These are phyloP conservation scores for Andrena praecox DNA, from an alignment of 2,888 invertebrate species.

Conservation along the genomic window DNA sequence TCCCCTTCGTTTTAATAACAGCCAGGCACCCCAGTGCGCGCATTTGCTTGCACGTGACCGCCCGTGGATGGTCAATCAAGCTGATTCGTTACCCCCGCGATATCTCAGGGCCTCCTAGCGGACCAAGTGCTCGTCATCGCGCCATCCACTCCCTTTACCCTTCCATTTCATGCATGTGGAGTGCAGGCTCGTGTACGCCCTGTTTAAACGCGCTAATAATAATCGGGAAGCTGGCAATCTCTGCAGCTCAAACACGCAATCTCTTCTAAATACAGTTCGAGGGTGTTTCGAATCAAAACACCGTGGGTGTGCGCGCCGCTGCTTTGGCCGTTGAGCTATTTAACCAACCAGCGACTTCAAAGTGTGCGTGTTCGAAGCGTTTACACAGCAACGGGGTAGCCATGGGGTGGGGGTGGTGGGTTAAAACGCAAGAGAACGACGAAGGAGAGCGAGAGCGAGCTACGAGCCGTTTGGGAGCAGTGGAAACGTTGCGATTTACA, in stretches of 20 bases:
- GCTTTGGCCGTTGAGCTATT: constrained; percentile 74
- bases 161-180: constrained; percentile 41
- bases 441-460: constrained; percentile 45
- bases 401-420: not conserved
- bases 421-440: constrained; percentile 24
- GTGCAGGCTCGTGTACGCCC: constrained; percentile 12
- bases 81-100: not conserved
- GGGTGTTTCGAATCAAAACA: constrained; percentile 81
- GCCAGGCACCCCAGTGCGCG: not conserved
- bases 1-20: constrained; percentile 6
- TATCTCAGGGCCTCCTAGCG: constrained; percentile 31
- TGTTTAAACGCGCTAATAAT: constrained; percentile 64
- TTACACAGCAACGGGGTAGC: constrained; percentile 56
- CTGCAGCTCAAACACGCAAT: constrained; percentile 75
- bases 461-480: constrained; percentile 50
- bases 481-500: constrained; percentile 56
- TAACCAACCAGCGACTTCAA: constrained; percentile 78
- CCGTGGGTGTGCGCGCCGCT: constrained; percentile 62
- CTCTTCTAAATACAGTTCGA: constrained; percentile 78
- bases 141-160: constrained; percentile 53
- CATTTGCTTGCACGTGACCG: not conserved
- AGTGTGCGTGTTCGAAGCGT: constrained; percentile 73
- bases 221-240: constrained; percentile 71
- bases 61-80: not conserved
- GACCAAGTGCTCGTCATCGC: constrained; percentile 19